Percentiles rank a stretch among this genome's conserved stretches.
Conservation (phyloP, 2,888 invertebrate genomes). For the Crematogaster levior region DNA sequence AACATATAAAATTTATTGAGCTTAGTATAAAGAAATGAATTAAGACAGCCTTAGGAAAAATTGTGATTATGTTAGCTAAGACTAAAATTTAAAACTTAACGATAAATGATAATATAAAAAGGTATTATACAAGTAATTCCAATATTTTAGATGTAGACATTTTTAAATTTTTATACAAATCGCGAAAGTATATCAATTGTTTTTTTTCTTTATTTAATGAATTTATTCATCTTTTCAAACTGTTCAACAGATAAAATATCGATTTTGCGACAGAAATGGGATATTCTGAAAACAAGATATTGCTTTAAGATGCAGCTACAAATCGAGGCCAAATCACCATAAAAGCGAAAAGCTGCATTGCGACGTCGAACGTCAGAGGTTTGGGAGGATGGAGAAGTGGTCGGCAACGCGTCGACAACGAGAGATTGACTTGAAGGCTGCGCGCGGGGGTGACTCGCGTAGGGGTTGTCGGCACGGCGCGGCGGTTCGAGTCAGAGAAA, state of each 20-base stretch:
- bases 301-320: constrained; percentile 9
- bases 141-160: not conserved
- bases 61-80: not conserved
- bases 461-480: constrained; percentile 40
- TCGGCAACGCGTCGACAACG: constrained; percentile 45
- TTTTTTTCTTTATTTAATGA: not conserved
- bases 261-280: not conserved
- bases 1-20: not conserved
- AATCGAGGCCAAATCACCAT: constrained; percentile 42
- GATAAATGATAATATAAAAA: not conserved
- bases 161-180: not conserved
- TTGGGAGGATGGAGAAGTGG: not conserved
- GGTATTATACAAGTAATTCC: not conserved
- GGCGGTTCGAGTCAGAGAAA: constrained; percentile 58
- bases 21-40: not conserved
- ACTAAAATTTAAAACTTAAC: not conserved
- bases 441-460: constrained; percentile 46
- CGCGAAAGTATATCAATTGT: not conserved
- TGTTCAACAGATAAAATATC: not conserved
- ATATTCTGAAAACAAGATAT: not conserved
- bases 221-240: not conserved
- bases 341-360: constrained; percentile 72
- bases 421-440: constrained; percentile 56
- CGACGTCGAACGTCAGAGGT: constrained; percentile 52
- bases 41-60: not conserved